Base-by-base conservation (phyloP, 1,140 invertebrate genomes). In the Eumaeus atala region DNA sequence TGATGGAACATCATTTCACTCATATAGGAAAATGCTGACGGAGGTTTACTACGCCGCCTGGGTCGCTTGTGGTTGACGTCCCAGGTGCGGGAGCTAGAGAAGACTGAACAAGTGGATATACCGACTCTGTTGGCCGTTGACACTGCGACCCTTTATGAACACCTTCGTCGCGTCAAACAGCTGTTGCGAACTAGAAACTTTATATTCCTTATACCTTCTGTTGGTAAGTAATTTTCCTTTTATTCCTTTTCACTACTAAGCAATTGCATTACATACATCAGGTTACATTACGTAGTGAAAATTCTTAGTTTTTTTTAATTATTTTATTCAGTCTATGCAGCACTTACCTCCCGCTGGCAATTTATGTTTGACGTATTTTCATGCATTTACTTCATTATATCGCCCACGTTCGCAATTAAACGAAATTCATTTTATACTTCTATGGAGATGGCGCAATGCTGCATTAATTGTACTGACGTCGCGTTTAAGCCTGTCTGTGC, bases 121-220 rank as follows among this genome's bases (percentile, higher is more conserved):
- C 90, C 79, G 40, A 87, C 61, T 49, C 80, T 82, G 36, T 72
- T 79, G 52, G 90, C 76, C 51, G 75, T 76, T 37, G 89, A 81
- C 71, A 84, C 66, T 14, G 86, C 78, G 48, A 84, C 78, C 51
- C 79, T 85, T 5, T 58, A 77, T 40, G 67, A 70, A 56, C 91
- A 93, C 70, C 92, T 93, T 51, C 89, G 91, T 18, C 88, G 92
- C 38, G 90, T 97, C 14, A 96, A 95, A 71, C 93, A 94, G 62
- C 83, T 98, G 34, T 91, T 95, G 5, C 64, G 66, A 1, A 65
- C 77, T 3, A 54, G 66, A 0, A 77, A 73, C 40, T 84, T 82
- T n/a, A 63, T 82, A 44, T 70, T 82, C 12, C 69, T 85, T 11
- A 65, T 81, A 14, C 77, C 77, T 6, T 66, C 69, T 55, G 63